phyloP scores from a whole-genome alignment of 2,888 invertebrate genomes.

The Gandaritis pyraliata region DNA sequence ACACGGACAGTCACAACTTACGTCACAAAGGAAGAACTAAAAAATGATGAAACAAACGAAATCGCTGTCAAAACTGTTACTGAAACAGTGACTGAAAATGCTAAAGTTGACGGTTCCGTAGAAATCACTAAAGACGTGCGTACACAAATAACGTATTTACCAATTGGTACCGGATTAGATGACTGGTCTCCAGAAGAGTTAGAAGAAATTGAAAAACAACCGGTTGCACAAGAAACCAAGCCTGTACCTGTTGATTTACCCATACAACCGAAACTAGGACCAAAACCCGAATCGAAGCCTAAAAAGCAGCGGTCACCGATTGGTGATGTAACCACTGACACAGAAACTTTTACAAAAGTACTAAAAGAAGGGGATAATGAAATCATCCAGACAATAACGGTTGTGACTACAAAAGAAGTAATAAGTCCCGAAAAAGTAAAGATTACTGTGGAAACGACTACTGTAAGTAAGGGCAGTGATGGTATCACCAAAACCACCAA shows the following conservation, averaged over 20 bases:
- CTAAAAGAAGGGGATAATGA: conserved; percentile 75
- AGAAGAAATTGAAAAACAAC: conserved; percentile 70
- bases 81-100: conserved; percentile 76
- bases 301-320: conserved; percentile 76
- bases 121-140: conserved; percentile 80
- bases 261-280: conserved; percentile 50
- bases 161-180: conserved; percentile 73
- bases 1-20: conserved; percentile 74
- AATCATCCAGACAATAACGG: conserved; percentile 76
- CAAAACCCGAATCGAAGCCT: conserved; percentile 54
- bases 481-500: conserved; percentile 79
- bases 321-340: conserved; percentile 77
- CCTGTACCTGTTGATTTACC: conserved; percentile 53
- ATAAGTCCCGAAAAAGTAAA: conserved; percentile 79
- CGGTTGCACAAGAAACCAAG: conserved; percentile 55
- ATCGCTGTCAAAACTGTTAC: conserved; percentile 77
- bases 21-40: conserved; percentile 76
- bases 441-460: conserved; percentile 77
- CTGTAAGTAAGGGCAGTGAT: conserved; percentile 75
- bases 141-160: conserved; percentile 79
- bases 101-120: conserved; percentile 68
- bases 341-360: conserved; percentile 75
- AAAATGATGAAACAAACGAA: conserved; percentile 66
- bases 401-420: conserved; percentile 79
- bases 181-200: conserved; percentile 78